Evolutionary conservation across 2,113 vertebrate genomes (phyloP), one percentile per base, ranked within the genome.

Genomic region (Murina feae): DNA sequence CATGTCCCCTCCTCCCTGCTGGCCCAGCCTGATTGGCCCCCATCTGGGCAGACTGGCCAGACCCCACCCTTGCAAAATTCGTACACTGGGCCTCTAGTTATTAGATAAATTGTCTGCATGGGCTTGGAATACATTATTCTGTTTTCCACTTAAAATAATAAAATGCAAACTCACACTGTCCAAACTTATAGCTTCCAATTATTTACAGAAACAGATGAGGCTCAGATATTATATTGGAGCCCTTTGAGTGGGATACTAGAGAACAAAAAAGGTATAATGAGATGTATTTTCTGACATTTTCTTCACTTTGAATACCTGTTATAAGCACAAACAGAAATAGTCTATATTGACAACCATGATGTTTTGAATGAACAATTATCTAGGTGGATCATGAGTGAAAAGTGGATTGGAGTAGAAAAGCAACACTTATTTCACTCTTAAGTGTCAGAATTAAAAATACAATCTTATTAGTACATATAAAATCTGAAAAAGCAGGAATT

Each of bases 231-330:
- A 72, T 76, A 76, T 47, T 84, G 17, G 53, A 95, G 16, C 30
- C 32, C 32, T 32, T 9, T 63, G 69, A 86, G 25, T 86, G 11
- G 21, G 25, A 72, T 12, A 80, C 7, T 93, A 8, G 37, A 80
- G 20, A 3, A 14, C 9, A 17, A 9, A 42, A 78, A 89, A 71
- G 23, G 75, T 13, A 49, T 82, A 85, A 92, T 60, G 0, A 86
- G 78, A 86, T 68, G 0, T 11, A n/a, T 30, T 85, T 79, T 81
- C 86, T 76, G 10, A 37, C 9, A 53, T 68, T 68, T 88, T 93
- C 4, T 89, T 92, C 32, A 76, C 23, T 76, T 90, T 93, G 87
- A 93, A 89, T 86, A 86, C 55, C 30, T 93, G 23, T 91, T 69
- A 63, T 28, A 75, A 74, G 69, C 32, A 86, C 13, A 86, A 89